Evolutionary conservation across 2,888 invertebrate species (phyloP).

Genomic region (Lepidocyrtinus sp.): DNA sequence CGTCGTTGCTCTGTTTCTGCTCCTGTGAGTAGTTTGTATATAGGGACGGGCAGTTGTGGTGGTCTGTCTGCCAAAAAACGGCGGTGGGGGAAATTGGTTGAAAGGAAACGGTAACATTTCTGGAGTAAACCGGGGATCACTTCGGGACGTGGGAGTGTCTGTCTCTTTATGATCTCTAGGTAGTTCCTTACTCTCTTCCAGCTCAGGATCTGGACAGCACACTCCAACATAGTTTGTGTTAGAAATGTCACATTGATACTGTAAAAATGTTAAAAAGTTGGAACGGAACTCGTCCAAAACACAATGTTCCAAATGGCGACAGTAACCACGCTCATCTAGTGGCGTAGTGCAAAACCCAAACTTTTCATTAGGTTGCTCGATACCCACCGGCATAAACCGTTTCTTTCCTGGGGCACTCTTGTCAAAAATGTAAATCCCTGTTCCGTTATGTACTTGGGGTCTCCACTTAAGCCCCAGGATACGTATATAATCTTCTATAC

Average conservation of each 20-base stretch:
- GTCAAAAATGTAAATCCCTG: conserved; percentile 51
- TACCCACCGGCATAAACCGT: conserved; percentile 51
- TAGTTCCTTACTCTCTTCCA: conserved; percentile 11
- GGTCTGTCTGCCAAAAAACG: conserved; percentile 11
- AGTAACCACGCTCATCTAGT: conserved; percentile 78
- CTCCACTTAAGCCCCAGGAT: conserved; percentile 57
- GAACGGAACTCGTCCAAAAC: conserved; percentile 77
- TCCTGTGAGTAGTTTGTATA: not conserved
- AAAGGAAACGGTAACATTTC: not conserved
- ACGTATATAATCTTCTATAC: conserved; percentile 50
- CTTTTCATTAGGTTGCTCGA: conserved; percentile 76
- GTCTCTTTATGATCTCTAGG: too few species aligned
- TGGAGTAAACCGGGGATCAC: too few species aligned
- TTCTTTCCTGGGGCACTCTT: conserved; percentile 22
- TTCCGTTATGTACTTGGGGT: conserved; percentile 52
- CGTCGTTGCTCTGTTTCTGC: conserved; percentile 29
- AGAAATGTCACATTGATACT: conserved; percentile 82
- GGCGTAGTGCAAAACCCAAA: conserved; percentile 78
- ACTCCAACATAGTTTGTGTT: conserved; percentile 79
- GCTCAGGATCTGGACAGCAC: conserved; percentile 76
- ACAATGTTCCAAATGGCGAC: conserved; percentile 78
- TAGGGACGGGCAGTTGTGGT: conserved; percentile 38
- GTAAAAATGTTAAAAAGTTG: conserved; percentile 77
- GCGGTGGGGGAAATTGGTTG: conserved; percentile 18
- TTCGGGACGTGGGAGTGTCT: conserved; percentile 8